Base-by-base conservation (phyloP, 1,140 invertebrate species). In the Dryas iulia region DNA sequence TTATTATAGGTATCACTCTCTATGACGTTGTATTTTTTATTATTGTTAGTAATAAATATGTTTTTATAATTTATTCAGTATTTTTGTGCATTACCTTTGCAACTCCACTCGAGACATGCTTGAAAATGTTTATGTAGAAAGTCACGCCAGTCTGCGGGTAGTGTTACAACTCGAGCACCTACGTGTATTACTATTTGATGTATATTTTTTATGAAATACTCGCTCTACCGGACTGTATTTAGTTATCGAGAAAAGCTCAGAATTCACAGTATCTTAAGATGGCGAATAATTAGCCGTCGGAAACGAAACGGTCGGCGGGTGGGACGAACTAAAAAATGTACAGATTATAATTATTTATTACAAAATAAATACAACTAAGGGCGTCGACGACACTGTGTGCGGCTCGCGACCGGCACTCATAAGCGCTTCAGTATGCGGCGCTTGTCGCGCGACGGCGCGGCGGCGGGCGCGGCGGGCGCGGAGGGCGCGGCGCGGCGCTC, bases 341-440 rank as follows among this genome's bases (percentile, higher is more conserved):
- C 6, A 1, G 3, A 18, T 61, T 18, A 56, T 57, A 35, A 69
- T 63, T 56, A 65, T 74, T 74, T 67, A 61, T 59, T 77, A 67
- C 18, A 57, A 64, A 63, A 61, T 72, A 70, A 71, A 77, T 66
- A 71, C 64, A 73, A 71, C 58, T 72, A 70, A 68, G 56, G 57
- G 28, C 18, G 24, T n/a, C n/a, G n/a, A n/a, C n/a, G n/a, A n/a
- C n/a, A n/a, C n/a, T n/a, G n/a, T 53, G 7, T 11, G 8, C 62
- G 31, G 39, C 23, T 18, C 30, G 33, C 14, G 33, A 4, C 33
- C 3, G 33, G 3, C 33, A 60, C 78, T 87, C 85, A 89, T 85
- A 89, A 87, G 65, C 86, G 73, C 75, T 89, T 89, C 26, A 89
- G 84, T 59, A 89, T 82, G 69, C 84, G 82, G 31, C 84, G 81